Base-by-base conservation (phyloP, 2,888 invertebrate genomes). In the Cryptocephalus moraei region DNA sequence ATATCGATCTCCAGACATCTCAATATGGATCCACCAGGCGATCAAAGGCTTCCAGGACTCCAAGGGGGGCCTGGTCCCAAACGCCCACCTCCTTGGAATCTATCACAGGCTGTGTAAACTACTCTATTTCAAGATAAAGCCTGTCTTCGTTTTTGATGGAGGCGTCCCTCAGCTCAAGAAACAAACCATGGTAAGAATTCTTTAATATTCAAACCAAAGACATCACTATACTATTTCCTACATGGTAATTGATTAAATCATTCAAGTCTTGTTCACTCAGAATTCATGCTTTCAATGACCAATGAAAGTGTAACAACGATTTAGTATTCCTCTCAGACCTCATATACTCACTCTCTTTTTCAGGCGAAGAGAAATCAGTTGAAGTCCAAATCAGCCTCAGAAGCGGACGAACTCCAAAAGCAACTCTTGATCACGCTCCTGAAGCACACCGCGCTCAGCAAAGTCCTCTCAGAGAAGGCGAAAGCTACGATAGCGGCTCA, bases 101-200 rank as follows among this genome's bases (percentile, higher is more conserved):
- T 96, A 95, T 64, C 87, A 91, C 66, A 79, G 97, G 32, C 79
- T 99, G 42, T 96, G 96, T 72, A 99, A 99, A 74, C 76, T 99
- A 43, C 75, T 99, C 38, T 94, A 89, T 70, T 97, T 91, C 68
- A 84, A 87, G 65, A 91, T 99, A 54, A 92, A 91, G 61, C 99
- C 99, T 1, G 82, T 99, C 2, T 97, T 99, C 76, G 92, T 99
- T 8, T 99, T 99, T 74, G 99, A 99, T 77, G 99, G 99, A 22
- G 87, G 86, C 39, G 90, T 91, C 43, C 97, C 99, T 11, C 77
- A 78, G 47, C 78, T 99, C 36, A 99, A 99, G 73, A 86, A 79
- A 60, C 87, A 91, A 72, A 95, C 94, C 9, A 85, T 95, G 73
- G 93, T 92, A 75, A 80, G 80, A 22, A 22, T 22, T 22, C 22